Conservation (phyloP, 2,888 invertebrate genomes). For the Phalangium opilio region DNA sequence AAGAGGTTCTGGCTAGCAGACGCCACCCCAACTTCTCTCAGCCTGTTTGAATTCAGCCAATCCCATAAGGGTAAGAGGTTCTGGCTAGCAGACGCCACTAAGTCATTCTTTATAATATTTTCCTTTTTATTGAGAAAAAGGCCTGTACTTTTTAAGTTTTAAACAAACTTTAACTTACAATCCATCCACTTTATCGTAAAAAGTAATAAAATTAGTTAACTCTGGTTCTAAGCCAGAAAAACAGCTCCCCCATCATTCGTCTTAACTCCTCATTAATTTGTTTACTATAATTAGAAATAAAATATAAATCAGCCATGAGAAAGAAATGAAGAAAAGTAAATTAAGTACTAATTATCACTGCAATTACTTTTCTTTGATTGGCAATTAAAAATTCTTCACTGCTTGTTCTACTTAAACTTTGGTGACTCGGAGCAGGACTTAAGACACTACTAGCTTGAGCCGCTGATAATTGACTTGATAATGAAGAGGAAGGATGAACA, state of each 20-base stretch:
- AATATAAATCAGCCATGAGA: too few species aligned
- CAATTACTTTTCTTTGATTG: conserved; percentile 16
- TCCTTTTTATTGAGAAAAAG: background rate
- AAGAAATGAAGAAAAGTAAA: too few species aligned
- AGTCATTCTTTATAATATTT: background rate
- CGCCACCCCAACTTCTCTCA: background rate
- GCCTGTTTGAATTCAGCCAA: too few species aligned
- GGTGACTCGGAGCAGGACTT: conserved; percentile 9
- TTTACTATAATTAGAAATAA: conserved; percentile 21
- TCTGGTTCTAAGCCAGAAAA: conserved; percentile 75
- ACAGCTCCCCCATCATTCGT: conserved; percentile 69
- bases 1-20: too few species aligned
- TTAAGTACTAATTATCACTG: too few species aligned
- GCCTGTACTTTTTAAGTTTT: background rate
- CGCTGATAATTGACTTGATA: conserved; percentile 10
- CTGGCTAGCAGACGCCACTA: too few species aligned
- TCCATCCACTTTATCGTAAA: conserved; percentile 72
- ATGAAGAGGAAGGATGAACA: conserved; percentile 22
- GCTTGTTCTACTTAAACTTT: conserved; percentile 14
- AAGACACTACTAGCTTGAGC: conserved; percentile 6
- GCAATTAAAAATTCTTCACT: conserved; percentile 18
- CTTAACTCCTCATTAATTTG: conserved; percentile 33
- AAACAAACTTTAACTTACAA: conserved; percentile 53
- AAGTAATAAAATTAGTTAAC: conserved; percentile 64
- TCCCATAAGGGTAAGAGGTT: too few species aligned